Conservation (phyloP, 2,797 vertebrate genomes). For the Macrochelys suwanniensis region DNA sequence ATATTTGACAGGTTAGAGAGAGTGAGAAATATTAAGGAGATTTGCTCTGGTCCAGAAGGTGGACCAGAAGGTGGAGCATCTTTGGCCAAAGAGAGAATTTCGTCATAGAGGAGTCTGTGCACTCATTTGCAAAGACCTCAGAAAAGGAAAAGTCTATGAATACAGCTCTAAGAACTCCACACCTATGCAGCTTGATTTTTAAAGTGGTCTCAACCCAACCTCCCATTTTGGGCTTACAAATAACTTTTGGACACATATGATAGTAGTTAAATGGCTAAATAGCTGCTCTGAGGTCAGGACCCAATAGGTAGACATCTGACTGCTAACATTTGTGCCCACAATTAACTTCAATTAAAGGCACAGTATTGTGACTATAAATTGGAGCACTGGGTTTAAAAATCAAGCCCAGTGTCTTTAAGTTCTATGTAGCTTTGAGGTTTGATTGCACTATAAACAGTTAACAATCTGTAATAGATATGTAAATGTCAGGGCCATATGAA, state of each 20-base stretch:
- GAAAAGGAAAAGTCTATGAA: not conserved
- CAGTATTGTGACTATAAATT: not conserved
- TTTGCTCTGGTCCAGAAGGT: not conserved
- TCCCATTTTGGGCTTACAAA: not conserved
- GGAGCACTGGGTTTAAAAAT: not conserved
- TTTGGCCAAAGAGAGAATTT: not conserved
- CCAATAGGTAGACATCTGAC: not conserved
- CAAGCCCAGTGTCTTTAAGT: not conserved
- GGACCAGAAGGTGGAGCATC: not conserved
- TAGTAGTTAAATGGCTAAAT: not conserved
- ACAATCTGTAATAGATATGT: rapidly evolving
- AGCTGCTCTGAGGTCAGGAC: not conserved
- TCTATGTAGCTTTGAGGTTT: not conserved
- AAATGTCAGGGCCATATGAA: not conserved
- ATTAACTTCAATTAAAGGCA: not conserved
- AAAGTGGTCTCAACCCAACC: not conserved
- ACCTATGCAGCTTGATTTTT: not conserved
- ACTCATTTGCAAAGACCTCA: not conserved
- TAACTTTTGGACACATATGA: not conserved
- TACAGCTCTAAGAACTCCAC: not conserved
- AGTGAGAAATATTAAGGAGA: not conserved
- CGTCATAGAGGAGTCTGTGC: not conserved
- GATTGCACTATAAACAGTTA: not conserved
- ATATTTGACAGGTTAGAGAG: not conserved
- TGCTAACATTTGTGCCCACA: not conserved